Percentiles rank a stretch among this genome's conserved stretches.
Evolutionary conservation across 2,797 vertebrate genomes (phyloP).

Genomic region (Rhinoraja longicauda): DNA sequence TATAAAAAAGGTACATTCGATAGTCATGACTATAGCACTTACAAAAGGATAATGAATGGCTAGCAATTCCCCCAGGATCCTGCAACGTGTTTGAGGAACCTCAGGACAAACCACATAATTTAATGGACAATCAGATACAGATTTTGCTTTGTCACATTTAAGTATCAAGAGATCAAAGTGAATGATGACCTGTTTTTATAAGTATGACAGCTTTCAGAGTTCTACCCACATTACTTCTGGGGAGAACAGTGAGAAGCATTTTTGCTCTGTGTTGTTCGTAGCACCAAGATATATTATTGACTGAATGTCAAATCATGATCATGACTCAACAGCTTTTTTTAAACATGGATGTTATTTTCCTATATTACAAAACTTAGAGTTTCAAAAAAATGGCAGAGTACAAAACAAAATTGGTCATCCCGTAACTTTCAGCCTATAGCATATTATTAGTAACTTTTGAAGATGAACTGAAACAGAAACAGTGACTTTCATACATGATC

Average conservation of each 20-base stretch:
- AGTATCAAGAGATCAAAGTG: not conserved
- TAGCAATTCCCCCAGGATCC: not conserved
- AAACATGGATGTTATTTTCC: not conserved
- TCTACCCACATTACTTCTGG: not conserved
- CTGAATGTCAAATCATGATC: not conserved
- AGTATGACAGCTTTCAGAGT: not conserved
- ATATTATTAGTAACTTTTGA: not conserved
- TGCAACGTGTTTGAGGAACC: not conserved
- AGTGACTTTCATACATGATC: conserved; percentile 16
- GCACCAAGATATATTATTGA: conserved; percentile 19
- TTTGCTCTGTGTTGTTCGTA: not conserved
- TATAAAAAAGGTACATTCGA: not conserved
- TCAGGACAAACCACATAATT: not conserved
- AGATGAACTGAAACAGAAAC: not conserved
- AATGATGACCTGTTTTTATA: not conserved
- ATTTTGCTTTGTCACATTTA: not conserved
- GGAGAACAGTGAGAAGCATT: not conserved
- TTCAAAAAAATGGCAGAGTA: conserved; percentile 9
- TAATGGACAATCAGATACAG: not conserved
- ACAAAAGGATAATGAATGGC: not conserved
- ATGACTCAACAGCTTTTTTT: not conserved
- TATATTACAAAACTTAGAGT: conserved; percentile 5
- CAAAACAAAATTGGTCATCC: conserved; percentile 1
- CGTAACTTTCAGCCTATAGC: not conserved
- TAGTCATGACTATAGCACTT: not conserved